phyloP scores from a whole-genome alignment of 2,113 vertebrate species.

The Tiliqua scincoides region DNA sequence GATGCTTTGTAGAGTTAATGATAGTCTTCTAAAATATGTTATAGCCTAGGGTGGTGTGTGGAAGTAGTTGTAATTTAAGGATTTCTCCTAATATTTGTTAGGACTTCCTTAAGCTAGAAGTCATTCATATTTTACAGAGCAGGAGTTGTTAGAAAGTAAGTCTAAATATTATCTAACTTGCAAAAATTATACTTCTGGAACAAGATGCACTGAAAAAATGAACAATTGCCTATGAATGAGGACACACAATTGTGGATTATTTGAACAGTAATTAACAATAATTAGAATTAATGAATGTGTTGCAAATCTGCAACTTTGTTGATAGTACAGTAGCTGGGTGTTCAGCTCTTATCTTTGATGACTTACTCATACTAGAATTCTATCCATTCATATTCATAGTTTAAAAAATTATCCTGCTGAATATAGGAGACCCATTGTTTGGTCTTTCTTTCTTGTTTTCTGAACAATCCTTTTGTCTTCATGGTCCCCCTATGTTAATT shows the following conservation, averaged over 20 bases:
- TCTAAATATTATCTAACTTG: background rate
- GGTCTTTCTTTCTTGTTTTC: background rate
- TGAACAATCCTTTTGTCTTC: background rate
- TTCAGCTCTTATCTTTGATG: conserved; percentile 23
- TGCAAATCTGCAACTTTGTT: conserved; percentile 26
- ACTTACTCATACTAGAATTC: background rate
- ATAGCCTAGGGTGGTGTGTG: background rate
- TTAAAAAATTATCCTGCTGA: background rate
- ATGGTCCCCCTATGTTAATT: background rate
- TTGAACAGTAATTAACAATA: background rate
- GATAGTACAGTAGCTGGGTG: conserved; percentile 1
- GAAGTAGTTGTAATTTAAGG: background rate
- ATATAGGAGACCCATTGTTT: background rate
- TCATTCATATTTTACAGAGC: background rate
- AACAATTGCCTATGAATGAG: background rate
- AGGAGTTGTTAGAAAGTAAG: conserved; percentile 12
- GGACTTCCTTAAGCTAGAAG: background rate
- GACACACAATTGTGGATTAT: background rate
- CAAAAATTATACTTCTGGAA: conserved; percentile 3
- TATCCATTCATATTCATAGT: background rate
- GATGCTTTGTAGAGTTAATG: too few relatives aligned
- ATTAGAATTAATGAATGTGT: conserved; percentile 20
- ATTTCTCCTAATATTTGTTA: conserved; percentile 9
- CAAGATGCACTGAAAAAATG: conserved; percentile 15
- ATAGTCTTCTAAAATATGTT: background rate